Conservation (phyloP, 2,888 invertebrate genomes). For the Brachypterus glaber region DNA sequence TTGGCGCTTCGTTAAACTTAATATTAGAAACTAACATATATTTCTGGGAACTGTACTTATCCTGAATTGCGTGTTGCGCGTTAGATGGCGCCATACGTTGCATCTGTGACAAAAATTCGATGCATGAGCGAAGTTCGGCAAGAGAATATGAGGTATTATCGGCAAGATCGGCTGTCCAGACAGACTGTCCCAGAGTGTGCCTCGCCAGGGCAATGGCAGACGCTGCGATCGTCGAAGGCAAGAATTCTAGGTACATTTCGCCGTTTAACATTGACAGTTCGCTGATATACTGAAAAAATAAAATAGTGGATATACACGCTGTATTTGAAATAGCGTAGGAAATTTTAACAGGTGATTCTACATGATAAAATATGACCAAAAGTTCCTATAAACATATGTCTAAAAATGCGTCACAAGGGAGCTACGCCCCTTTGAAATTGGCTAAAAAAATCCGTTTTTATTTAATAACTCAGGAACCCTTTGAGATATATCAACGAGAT, state of each 20-base stretch:
- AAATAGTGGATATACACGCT: no score
- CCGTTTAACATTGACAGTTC: conserved; percentile 81
- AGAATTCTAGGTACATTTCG: conserved; percentile 72
- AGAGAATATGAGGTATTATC: conserved; percentile 59
- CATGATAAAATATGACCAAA: no score
- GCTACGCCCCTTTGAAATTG: no score
- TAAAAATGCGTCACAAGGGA: no score
- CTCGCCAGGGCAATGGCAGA: conserved; percentile 73
- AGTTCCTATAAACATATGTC: no score
- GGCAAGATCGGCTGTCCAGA: conserved; percentile 59
- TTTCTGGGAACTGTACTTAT: conserved; percentile 77
- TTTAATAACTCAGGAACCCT: no score
- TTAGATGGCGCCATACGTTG: conserved; percentile 57
- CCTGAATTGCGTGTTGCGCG: conserved; percentile 76
- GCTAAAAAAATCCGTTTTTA: no score
- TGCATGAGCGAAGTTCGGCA: conserved; percentile 55
- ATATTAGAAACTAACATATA: conserved; percentile 38
- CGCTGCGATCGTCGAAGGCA: conserved; percentile 75
- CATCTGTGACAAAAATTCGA: conserved; percentile 58
- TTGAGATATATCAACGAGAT: no score
- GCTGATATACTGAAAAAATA: conserved; percentile 59
- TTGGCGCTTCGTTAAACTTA: conserved; percentile 18
- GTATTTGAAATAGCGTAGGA: no score
- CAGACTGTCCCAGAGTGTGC: conserved; percentile 52
- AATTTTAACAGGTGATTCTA: no score